Evolutionary conservation across 2,113 vertebrate species (phyloP).

Genomic region (Tylochromis polylepis): DNA sequence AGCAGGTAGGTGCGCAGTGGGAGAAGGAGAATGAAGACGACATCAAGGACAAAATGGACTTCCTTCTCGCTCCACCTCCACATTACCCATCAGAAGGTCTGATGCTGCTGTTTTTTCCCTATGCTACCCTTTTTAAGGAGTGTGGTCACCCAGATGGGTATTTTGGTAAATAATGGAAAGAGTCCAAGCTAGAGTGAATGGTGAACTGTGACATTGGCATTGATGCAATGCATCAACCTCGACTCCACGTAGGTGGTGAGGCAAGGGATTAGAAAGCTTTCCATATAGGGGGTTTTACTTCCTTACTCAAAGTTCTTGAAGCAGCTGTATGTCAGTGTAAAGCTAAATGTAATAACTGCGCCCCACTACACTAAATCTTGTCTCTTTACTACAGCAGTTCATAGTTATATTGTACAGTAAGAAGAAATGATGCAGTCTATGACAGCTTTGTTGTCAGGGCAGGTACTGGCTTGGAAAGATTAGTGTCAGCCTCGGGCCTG

Average conservation of each 20-base stretch:
- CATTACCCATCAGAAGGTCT: conserved; percentile 83
- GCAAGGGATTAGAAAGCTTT: background rate
- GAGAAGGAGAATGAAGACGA: conserved; percentile 92
- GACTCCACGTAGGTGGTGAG: background rate
- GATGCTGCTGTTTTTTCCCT: background rate
- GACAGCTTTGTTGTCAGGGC: conserved; percentile 8
- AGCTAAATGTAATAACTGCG: background rate
- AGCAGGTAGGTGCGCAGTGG: conserved; percentile 85
- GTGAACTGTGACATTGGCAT: background rate
- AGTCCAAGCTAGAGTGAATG: background rate
- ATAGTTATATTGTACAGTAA: background rate
- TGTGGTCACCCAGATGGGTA: background rate
- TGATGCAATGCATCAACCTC: background rate
- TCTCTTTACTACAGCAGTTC: background rate
- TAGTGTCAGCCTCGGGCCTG: background rate
- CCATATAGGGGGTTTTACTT: background rate
- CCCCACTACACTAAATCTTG: background rate
- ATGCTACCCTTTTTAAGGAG: background rate
- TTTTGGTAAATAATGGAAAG: background rate
- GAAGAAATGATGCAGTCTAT: background rate
- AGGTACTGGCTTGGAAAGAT: conserved; percentile 29
- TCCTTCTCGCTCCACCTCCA: conserved; percentile 69
- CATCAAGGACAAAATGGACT: conserved; percentile 95
- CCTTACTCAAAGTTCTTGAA: background rate
- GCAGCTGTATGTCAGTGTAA: background rate